Conservation (phyloP, 2,797 vertebrate genomes). For the Schizothorax lantsangensis region DNA sequence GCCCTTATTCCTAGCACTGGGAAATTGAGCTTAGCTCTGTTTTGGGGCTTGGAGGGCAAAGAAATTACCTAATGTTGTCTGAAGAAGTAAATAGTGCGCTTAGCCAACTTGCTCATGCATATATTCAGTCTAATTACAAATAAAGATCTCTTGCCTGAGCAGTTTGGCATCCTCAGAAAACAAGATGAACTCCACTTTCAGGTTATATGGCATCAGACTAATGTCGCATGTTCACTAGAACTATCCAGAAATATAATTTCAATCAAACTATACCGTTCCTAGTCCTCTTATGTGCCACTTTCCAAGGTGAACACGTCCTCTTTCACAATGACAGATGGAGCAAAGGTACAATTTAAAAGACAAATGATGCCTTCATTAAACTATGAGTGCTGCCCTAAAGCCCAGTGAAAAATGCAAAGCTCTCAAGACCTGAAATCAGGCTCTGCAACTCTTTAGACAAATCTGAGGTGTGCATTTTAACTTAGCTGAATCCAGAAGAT, state of each 20-base stretch:
- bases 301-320: slow-evolving; percentile 73
- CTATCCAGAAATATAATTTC: neutral
- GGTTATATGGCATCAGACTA: neutral
- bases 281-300: slow-evolving; percentile 51
- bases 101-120: slow-evolving; percentile 2
- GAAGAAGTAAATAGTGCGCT: neutral
- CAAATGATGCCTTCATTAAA: slow-evolving; percentile 79
- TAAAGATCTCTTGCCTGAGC: neutral
- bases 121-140: slow-evolving; percentile 18
- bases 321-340: slow-evolving; percentile 77
- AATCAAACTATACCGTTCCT: neutral
- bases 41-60: neutral
- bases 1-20: slow-evolving; percentile 23
- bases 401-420: slow-evolving; percentile 13
- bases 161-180: neutral
- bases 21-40: neutral
- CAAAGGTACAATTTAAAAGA: slow-evolving; percentile 80
- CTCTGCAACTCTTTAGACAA: neutral
- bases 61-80: slow-evolving; percentile 9
- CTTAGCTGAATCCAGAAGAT: neutral
- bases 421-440: neutral
- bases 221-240: slow-evolving; percentile 21
- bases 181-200: neutral
- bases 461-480: neutral
- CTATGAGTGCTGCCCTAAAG: slow-evolving; percentile 71